Evolutionary conservation across 1,140 invertebrate genomes (phyloP), one percentile per base, ranked within the genome.

Genomic region (Zaprionus nigranus): DNA sequence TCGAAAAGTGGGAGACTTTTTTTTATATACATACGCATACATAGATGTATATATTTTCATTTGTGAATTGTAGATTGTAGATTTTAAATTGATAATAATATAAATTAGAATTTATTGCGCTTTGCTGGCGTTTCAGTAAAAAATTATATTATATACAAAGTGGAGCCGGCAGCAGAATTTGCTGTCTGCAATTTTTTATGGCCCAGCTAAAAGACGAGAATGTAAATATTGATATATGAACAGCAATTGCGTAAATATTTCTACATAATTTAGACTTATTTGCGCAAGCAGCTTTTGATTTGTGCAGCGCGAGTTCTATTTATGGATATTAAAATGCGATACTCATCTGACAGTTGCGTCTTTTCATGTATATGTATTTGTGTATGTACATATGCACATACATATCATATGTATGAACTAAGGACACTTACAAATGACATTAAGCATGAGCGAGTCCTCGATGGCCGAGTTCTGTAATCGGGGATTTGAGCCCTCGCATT

Each of bases 401-500:
- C 22, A 17, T 3, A 5, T 56, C 24, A 4, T 49, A 22, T 49
- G 46, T 3, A 5, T 56, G 40, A 43, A 49, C 46, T 57, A 34
- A 51, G 53, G 71, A 38, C 57, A 97, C 97, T 97, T 94, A 97
- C 97, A 98, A 67, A 97, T 96, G 81, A 98, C 96, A 93, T 97
- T 97, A 63, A 98, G 93, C 78, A 94, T 95, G 90, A 97, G 95
- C 40, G 95, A 95, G 90, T 98, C 97, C 86, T 98, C 96, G 43
- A 97, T 93, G 66, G 94, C 95, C 57, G 95, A 94, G 46, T 95
- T 95, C 34, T 95, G 94, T 34, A 98, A 93, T 30, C 94, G 94
- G 12, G 95, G 96, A 94, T 98, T 98, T 88, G 97, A 96, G 1
- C 96, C 97, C 75, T 96, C 95, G 92, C 97, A 98, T 86, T 96